phyloP scores from a whole-genome alignment of 2,888 invertebrate species.

The Cantharis rustica region DNA sequence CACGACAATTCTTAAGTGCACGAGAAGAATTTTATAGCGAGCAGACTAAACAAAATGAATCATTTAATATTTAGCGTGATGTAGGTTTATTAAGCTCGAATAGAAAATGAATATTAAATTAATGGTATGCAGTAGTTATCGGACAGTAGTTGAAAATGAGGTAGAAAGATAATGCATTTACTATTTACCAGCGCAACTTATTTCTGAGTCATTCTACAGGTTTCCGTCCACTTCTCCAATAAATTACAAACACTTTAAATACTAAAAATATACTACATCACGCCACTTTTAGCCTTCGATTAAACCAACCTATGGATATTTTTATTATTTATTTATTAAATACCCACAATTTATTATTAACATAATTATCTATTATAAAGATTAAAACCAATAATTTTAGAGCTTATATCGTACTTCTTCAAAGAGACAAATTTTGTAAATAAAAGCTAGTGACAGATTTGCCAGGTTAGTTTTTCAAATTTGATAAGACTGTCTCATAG shows the following conservation, averaged over 20 bases:
- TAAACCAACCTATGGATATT: conserved; percentile 1
- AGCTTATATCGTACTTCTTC: no score
- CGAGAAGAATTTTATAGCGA: not conserved
- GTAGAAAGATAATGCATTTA: conserved; percentile 10
- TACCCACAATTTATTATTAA: no score
- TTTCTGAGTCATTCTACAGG: conserved; percentile 28
- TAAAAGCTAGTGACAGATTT: no score
- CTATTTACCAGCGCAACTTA: conserved; percentile 14
- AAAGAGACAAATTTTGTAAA: no score
- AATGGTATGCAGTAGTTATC: conserved; percentile 13
- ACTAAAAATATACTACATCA: conserved; percentile 12
- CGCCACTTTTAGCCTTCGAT: conserved; percentile 27
- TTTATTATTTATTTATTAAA: not conserved
- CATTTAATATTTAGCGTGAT: conserved; percentile 28
- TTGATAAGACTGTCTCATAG: no score
- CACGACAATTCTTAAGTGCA: not conserved
- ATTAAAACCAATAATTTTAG: no score
- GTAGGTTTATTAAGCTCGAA: conserved; percentile 20
- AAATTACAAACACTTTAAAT: not conserved
- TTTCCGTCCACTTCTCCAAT: conserved; percentile 6
- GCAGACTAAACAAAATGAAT: conserved; percentile 23
- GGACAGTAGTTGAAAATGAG: not conserved
- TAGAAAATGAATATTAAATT: conserved; percentile 29
- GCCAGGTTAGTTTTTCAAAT: no score
- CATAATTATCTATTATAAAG: no score